Base-by-base conservation (phyloP, 2,113 vertebrate genomes). In the Thamnaconus septentrionalis region DNA sequence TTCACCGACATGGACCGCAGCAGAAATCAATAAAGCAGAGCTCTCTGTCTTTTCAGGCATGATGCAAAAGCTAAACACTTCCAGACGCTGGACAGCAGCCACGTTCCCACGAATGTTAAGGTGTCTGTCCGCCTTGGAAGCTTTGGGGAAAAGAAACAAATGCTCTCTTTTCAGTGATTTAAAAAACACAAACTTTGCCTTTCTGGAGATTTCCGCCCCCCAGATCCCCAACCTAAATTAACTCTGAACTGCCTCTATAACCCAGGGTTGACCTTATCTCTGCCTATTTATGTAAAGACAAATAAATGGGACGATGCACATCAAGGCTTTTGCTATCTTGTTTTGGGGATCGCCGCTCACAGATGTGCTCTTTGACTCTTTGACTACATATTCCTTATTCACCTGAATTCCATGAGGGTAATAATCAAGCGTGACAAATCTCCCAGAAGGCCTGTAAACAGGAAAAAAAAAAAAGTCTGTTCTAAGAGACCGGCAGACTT, bases 101-200 rank as follows among this genome's bases (percentile, higher is more conserved):
- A 94, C 83, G 90, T 96, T 96, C 94, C 95, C 95, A 95, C 90
- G 93, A 93, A 94, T 85, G 91, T 90, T 93, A 79, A 93, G 90
- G 88, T 92, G 91, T 94, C 94, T 92, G 93, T 91, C 92, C 91
- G 92, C 93, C 91, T 92, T 89, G 88, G 89, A 93, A 74, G 69
- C 66, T 63, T 92, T 91, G 92, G 88, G 90, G 76, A 81, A 86
- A 64, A 86, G 18, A 31, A 31, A 31, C 18, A 87, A 80, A 80
- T 86, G 87, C 75, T 84, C 74, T 83, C 66, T 31, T 31, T 76
- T 79, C 78, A 60, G 69, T 67, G 77, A 85, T 78, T 31, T 31
- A 31, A 79, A 78, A 88, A 71, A 80, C 76, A 82, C 79, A 58
- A 79, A 64, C 64, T 74, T 64, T 59, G 87, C 71, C 90, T 92